Base-by-base conservation (phyloP, 2,113 vertebrate genomes). In the Osmerus mordax region DNA sequence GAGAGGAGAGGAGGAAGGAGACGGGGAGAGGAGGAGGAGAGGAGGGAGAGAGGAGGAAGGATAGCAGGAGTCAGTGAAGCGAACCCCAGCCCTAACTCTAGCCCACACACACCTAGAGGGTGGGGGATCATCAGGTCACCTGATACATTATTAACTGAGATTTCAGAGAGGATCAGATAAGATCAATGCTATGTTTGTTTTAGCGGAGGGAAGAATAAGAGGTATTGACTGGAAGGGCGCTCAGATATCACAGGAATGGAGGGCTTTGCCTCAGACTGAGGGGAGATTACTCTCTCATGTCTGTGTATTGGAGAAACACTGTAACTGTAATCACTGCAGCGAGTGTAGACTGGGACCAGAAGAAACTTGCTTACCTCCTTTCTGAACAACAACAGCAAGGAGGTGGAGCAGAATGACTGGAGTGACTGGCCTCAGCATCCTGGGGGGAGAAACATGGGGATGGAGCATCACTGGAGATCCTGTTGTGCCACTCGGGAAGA, bases 371-470 rank as follows among this genome's bases (percentile, higher is more conserved):
- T 63, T 81, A 93, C 92, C 90, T 88, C 73, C 76, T 28, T 29
- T 83, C 47, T 83, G 85, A 74, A 81, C 81, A 65, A 91, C 81
- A 77, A 89, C 76, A 81, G 84, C 86, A 85, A 90, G 74, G 75
- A 92, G 82, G 74, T 91, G 89, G 78, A 92, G 81, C 80, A 93
- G 87, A 81, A 89, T 79, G 74, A 91, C 77, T 81, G 86, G 87
- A 89, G 87, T 89, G 86, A 84, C 82, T 84, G 79, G 75, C 83
- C 87, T 87, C 85, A 92, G 83, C 92, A 93, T 93, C 85, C 92
- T 93, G 36, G 70, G 83, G 64, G 73, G 72, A 66, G n/a, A 36
- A n/a, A 61, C 56, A 55, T n/a, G n/a, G n/a, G 32, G 25, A 55
- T 25, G 23, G 61, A 63, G 25, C 25, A 63, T 36, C 32, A 36